Evolutionary conservation across 2,888 invertebrate genomes (phyloP).

Genomic region (Koerneria pararmatus): DNA sequence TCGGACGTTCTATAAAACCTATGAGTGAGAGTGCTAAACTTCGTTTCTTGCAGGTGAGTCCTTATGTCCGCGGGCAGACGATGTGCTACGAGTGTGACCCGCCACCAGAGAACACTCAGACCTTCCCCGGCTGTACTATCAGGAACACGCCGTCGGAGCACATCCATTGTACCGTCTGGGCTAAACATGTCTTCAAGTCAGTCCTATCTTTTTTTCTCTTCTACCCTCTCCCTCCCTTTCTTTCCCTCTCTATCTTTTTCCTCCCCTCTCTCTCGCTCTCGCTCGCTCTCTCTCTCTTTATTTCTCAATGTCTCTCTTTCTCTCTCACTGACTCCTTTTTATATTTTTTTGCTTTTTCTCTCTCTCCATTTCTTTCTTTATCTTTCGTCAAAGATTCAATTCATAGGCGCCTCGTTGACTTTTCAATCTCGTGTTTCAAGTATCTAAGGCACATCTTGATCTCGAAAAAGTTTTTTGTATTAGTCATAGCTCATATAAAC

Average conservation of each 20-base stretch:
- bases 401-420: no score
- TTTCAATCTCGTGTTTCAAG: no score
- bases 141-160: conserved; percentile 93
- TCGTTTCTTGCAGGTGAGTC: conserved; percentile 30
- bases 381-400: no score
- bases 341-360: background rate
- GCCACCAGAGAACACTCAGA: conserved; percentile 72
- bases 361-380: no score
- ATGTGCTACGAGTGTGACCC: conserved; percentile 96
- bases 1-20: background rate
- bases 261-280: background rate
- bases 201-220: conserved; percentile 44
- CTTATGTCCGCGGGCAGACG: conserved; percentile 73
- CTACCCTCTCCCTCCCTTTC: background rate
- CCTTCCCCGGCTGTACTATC: conserved; percentile 96
- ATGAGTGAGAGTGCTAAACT: conserved; percentile 1
- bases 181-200: conserved; percentile 95
- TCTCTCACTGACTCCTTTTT: background rate
- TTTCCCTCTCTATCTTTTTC: background rate
- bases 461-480: no score
- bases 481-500: no score
- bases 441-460: no score
- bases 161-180: conserved; percentile 99
- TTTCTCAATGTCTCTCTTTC: background rate
- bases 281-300: background rate